A percentile compares a stretch with the other conserved stretches of the same genome.
Conservation (phyloP, 2,888 invertebrate genomes). For the Dryococelus australis region DNA sequence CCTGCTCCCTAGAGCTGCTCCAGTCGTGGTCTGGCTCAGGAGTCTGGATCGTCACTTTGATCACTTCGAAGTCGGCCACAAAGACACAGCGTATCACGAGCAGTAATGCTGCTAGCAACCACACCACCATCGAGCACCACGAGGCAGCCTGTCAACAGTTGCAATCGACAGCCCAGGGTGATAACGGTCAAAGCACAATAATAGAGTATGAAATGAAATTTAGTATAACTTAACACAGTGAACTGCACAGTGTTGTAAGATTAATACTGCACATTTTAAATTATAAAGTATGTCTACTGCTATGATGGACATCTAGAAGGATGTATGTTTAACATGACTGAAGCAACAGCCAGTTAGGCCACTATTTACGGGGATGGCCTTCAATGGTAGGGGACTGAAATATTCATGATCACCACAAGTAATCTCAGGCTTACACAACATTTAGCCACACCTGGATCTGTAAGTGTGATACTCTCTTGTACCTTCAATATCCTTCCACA, state of each 20-base stretch:
- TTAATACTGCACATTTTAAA: background rate
- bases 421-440: background rate
- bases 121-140: constrained; percentile 19
- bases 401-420: constrained; percentile 3
- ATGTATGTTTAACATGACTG: too few species aligned
- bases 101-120: constrained; percentile 3
- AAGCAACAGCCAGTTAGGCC: too few species aligned
- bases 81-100: constrained; percentile 1
- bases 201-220: too few species aligned
- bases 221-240: too few species aligned
- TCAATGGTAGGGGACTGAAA: background rate
- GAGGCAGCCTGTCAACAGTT: background rate
- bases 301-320: too few species aligned
- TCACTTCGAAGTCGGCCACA: constrained; percentile 8
- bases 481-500: too few species aligned
- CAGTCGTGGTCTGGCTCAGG: constrained; percentile 6
- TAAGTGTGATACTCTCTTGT: too few species aligned
- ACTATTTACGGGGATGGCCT: background rate
- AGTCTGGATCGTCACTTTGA: constrained; percentile 21
- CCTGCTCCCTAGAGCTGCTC: background rate
- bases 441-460: too few species aligned
- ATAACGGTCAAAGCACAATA: background rate
- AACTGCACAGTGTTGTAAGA: background rate
- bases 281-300: background rate
- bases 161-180: background rate